phyloP scores from a whole-genome alignment of 2,797 vertebrate species.

The Propithecus deckenii region DNA sequence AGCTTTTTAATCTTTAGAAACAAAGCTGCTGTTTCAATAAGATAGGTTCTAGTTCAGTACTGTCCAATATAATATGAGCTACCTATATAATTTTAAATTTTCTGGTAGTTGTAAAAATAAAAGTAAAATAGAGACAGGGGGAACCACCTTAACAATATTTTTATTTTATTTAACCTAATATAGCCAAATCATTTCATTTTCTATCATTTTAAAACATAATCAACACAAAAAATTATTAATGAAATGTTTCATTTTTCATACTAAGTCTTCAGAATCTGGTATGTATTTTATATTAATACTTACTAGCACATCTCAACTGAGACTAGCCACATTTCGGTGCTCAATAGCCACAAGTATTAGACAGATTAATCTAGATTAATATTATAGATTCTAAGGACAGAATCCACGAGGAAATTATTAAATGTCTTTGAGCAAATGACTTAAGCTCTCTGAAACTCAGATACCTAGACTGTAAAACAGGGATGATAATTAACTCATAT shows the following conservation, averaged over 20 bases:
- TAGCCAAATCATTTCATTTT: constrained; percentile 3
- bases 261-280: not conserved
- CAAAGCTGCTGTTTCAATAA: not conserved
- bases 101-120: not conserved
- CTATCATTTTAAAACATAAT: not conserved
- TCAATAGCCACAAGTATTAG: not conserved
- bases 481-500: not conserved
- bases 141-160: not conserved
- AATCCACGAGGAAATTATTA: not conserved
- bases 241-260: constrained; percentile 9
- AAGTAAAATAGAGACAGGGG: not conserved
- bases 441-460: not conserved
- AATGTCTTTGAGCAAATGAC: not conserved
- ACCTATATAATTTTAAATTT: not conserved
- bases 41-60: not conserved
- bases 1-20: not conserved
- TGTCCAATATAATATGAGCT: not conserved
- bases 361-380: not conserved
- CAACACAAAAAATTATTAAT: not conserved
- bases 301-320: not conserved
- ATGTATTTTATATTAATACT: not conserved
- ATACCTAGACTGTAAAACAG: not conserved
- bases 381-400: not conserved
- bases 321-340: not conserved
- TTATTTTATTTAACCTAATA: constrained; percentile 23